Evolutionary conservation across 2,113 vertebrate species (phyloP).

Genomic region (Antidorcas marsupialis): DNA sequence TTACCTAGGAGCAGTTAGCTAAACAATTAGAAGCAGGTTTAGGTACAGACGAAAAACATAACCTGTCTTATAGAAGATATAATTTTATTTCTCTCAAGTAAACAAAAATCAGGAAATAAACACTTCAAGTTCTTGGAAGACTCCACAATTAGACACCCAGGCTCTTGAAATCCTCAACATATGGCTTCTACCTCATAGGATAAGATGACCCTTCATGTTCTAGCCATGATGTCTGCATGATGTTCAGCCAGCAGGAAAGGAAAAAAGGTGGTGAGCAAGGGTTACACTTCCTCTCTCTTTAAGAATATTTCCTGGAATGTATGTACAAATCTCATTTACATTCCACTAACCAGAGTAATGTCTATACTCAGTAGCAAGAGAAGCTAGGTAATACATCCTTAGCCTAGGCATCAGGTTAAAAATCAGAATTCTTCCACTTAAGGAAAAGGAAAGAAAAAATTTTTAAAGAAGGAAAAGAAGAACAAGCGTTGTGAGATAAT

Average conservation of each 20-base stretch:
- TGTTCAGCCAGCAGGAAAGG: background rate
- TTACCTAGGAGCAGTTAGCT: background rate
- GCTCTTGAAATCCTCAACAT: background rate
- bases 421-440: background rate
- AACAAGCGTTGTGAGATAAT: background rate
- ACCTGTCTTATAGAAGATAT: background rate
- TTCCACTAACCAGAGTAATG: background rate
- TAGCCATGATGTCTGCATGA: background rate
- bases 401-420: background rate
- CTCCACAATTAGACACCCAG: background rate
- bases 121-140: background rate
- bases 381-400: background rate
- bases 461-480: background rate
- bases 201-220: background rate
- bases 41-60: background rate
- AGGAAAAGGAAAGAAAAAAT: background rate
- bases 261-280: background rate
- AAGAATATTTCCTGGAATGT: background rate
- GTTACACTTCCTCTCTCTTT: background rate
- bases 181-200: background rate
- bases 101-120: background rate
- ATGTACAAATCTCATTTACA: background rate
- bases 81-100: background rate
- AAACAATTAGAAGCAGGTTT: background rate
- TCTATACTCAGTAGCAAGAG: background rate